These are phyloP conservation scores for Pristionchus maxplancki DNA, from an alignment of 2,888 invertebrate genomes.

Conservation along the genomic window DNA sequence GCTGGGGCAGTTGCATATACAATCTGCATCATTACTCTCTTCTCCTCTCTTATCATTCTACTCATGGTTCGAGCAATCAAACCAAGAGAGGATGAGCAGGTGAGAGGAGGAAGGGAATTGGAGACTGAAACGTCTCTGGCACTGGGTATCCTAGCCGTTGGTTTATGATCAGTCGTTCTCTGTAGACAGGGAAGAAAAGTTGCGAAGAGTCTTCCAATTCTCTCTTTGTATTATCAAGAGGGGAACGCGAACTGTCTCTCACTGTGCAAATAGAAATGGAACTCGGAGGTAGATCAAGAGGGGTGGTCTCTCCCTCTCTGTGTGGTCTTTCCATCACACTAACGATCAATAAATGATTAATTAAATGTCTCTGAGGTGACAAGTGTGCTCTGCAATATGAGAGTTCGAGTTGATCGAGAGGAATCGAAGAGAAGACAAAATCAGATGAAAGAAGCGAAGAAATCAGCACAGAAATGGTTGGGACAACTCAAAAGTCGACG, in stretches of 20 bases:
- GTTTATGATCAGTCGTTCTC: not conserved
- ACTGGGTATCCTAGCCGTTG: not conserved
- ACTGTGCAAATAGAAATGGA: conserved; percentile 17
- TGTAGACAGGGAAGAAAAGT: not conserved
- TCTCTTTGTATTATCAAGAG: conserved; percentile 29
- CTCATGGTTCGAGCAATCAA: conserved; percentile 74
- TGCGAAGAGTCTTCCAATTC: conserved; percentile 20
- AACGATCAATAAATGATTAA: not conserved
- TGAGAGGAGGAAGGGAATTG: not conserved
- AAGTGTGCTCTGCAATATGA: conserved; percentile 28
- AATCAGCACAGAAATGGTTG: conserved; percentile 49
- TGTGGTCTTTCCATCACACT: not conserved
- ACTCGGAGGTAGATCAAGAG: conserved; percentile 1
- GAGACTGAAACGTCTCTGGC: too few relatives aligned
- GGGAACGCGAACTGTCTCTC: conserved; percentile 27
- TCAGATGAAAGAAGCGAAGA: conserved; percentile 51
- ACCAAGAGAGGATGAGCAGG: conserved; percentile 51
- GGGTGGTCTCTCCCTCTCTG: conserved; percentile 10
- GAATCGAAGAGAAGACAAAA: conserved; percentile 31
- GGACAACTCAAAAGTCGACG: conserved; percentile 35
- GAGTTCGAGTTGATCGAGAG: conserved; percentile 46
- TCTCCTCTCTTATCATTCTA: conserved; percentile 72
- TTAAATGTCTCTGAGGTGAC: conserved; percentile 42
- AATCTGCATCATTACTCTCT: conserved; percentile 72
- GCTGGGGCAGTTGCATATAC: conserved; percentile 63